Base-by-base conservation (phyloP, 2,888 invertebrate genomes). In the Steinernema hermaphroditum region DNA sequence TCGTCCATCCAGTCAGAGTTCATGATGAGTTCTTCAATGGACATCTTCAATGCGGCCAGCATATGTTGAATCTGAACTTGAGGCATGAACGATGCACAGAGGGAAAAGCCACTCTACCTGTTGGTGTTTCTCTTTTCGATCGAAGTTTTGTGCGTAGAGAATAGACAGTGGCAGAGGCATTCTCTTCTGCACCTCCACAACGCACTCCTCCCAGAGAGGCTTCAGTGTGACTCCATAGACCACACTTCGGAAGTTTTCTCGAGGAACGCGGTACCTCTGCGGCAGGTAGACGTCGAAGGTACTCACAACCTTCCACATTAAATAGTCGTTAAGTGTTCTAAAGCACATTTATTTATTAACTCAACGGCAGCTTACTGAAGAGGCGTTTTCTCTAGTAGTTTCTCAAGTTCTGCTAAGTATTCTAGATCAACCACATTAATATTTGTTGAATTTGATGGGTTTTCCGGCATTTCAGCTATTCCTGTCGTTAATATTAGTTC, bases 1-100 rank as follows among this genome's bases (percentile, higher is more conserved):
- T 83, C 82, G 71, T 83, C 83, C 71, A 84, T 84, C 84, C 84
- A 84, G 70, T 82, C 83, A 0, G 79, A 80, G 69, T 80, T 81
- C 54, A 81, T 62, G 24, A 84, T 54, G 1, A 79, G 79, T 22
- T 78, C 77, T 54, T 80, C 78, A 79, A 83, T 79, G 27, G 83
- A 74, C 37, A 72, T 72, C 49, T 78, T 78, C 69, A 82, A 73
- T 62, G 80, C 81, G 1, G 68, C 68, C 54, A 81, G 78, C 79
- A 82, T 75, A 69, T 79, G 78, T 27, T 78, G 76, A 0, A 81
- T 79, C 80, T 81, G 68, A n/a, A 72, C 49, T 16, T 27, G 12
- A 49, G n/a, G n/a, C n/a, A n/a, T n/a, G n/a, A n/a, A n/a, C n/a
- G n/a, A n/a, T n/a, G n/a, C n/a, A n/a, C n/a, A n/a, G n/a, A n/a